Conservation (phyloP, 2,888 invertebrate species). For the Noctuana brunneofusca region DNA sequence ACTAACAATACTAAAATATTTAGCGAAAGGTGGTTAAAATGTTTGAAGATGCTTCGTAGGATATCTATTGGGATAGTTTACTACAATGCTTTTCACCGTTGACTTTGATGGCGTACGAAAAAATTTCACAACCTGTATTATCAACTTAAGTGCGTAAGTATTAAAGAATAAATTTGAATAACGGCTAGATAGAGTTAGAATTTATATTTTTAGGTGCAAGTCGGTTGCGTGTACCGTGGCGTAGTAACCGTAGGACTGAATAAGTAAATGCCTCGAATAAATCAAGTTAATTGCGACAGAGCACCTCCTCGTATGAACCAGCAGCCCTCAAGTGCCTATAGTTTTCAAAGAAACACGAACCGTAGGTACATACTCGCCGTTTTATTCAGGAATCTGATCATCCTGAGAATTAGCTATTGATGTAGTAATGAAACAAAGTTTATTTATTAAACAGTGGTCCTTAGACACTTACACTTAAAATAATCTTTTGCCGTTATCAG, state of each 20-base stretch:
- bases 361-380: constrained; percentile 38
- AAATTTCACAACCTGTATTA: constrained; percentile 40
- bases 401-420: constrained; percentile 35
- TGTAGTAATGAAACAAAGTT: too few species aligned
- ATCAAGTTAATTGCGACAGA: constrained; percentile 81
- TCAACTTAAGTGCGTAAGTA: constrained; percentile 33
- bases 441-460: too few species aligned
- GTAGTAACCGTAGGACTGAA: constrained; percentile 76
- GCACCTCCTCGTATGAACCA: constrained; percentile 77
- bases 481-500: too few species aligned
- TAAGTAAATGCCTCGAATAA: constrained; percentile 80
- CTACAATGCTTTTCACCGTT: constrained; percentile 43
- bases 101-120: constrained; percentile 1
- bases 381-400: constrained; percentile 47
- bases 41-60: constrained; percentile 60
- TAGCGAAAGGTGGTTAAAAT: constrained; percentile 59
- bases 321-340: constrained; percentile 55
- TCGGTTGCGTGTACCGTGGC: constrained; percentile 65
- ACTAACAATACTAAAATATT: constrained; percentile 58
- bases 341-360: constrained; percentile 56
- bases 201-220: constrained; percentile 49
- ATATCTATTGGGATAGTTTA: constrained; percentile 60
- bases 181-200: constrained; percentile 41
- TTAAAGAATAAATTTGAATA: constrained; percentile 9
- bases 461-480: too few species aligned